A percentile compares a stretch with the other conserved stretches of the same genome.
These are phyloP conservation scores for Anarhynchus alexandrinus DNA, from an alignment of 2,113 vertebrate species.

Conservation along the genomic window DNA sequence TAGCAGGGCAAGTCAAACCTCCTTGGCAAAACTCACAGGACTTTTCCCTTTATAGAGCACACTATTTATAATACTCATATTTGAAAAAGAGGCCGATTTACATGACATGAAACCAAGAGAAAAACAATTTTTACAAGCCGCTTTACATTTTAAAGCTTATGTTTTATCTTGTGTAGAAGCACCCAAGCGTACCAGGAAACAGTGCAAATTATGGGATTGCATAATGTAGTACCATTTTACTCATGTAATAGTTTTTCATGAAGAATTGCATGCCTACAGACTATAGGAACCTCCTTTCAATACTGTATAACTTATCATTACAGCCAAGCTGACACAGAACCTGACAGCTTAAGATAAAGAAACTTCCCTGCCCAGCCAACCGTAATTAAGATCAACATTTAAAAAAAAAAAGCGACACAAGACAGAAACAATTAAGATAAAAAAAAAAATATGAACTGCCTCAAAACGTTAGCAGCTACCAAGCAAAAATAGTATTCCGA, in stretches of 20 bases:
- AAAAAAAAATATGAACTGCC: neutral
- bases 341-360: constrained; percentile 50
- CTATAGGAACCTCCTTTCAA: neutral
- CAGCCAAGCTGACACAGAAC: constrained; percentile 18
- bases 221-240: neutral
- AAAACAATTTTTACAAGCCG: neutral
- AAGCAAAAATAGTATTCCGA: neutral
- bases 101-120: neutral
- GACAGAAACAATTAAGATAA: neutral
- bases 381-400: neutral
- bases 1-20: neutral
- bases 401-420: neutral
- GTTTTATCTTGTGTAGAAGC: neutral
- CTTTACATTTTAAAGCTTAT: neutral
- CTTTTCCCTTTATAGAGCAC: neutral
- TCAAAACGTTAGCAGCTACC: neutral
- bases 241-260: neutral
- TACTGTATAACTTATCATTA: neutral
- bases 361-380: constrained; percentile 10
- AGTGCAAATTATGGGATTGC: neutral
- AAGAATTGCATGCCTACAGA: neutral
- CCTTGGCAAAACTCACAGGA: neutral
- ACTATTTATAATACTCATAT: accelerated
- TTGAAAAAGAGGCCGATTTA: neutral
- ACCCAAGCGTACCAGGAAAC: neutral